Evolutionary conservation across 2,797 vertebrate genomes (phyloP).

Genomic region (Hozukius guyotensis): DNA sequence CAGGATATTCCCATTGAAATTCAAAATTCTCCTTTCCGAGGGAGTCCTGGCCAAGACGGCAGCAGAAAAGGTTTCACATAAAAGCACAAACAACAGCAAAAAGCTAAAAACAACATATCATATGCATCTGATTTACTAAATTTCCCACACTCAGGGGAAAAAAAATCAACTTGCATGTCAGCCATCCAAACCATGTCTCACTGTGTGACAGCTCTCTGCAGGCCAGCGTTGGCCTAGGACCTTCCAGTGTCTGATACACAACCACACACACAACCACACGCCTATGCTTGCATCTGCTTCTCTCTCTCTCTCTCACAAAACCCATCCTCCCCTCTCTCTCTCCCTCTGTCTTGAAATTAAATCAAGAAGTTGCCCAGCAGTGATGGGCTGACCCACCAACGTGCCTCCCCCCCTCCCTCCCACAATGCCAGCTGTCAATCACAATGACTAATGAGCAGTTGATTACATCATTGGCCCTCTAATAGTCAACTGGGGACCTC

Average conservation of each 20-base stretch:
- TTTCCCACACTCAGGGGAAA: neutral
- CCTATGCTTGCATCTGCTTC: slow-evolving; percentile 10
- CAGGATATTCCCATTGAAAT: too few species aligned
- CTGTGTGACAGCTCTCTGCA: slow-evolving; percentile 1
- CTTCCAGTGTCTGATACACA: neutral
- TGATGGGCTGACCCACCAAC: slow-evolving; percentile 29
- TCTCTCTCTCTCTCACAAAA: slow-evolving; percentile 1
- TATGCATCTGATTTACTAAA: neutral
- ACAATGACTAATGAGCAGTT: slow-evolving; percentile 74
- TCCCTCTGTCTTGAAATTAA: slow-evolving; percentile 48
- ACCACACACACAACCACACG: slow-evolving; percentile 1
- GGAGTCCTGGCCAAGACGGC: neutral
- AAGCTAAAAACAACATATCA: neutral
- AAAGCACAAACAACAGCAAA: neutral
- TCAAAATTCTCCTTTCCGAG: neutral
- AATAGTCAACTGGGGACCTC: slow-evolving; percentile 62
- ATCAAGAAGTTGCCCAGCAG: slow-evolving; percentile 43
- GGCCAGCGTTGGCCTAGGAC: neutral
- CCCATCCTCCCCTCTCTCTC: neutral
- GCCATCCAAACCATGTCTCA: neutral
- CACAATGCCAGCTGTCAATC: slow-evolving; percentile 71
- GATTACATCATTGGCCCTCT: slow-evolving; percentile 66
- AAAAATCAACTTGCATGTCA: neutral
- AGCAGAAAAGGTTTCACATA: neutral
- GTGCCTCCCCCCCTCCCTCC: neutral